Conservation (phyloP, 2,797 vertebrate genomes). For the Vipera ursinii region DNA sequence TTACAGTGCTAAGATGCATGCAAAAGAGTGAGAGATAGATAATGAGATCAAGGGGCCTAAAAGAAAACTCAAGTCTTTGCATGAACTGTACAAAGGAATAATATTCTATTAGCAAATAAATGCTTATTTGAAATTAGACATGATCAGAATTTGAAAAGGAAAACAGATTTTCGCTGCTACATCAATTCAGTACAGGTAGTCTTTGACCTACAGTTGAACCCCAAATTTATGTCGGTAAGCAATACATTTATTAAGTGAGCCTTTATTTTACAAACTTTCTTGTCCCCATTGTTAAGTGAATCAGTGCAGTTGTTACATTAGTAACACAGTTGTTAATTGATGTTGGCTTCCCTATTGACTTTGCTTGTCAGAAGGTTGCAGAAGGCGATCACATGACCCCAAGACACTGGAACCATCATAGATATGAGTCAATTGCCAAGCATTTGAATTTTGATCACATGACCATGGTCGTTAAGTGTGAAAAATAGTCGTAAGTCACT, state of each 20-base stretch:
- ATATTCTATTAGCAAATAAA: background rate
- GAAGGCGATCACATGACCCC: background rate
- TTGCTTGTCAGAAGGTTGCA: background rate
- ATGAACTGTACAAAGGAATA: background rate
- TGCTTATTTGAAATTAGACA: background rate
- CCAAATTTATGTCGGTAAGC: background rate
- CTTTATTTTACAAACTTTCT: background rate
- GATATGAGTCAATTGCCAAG: background rate
- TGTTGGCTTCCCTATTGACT: background rate
- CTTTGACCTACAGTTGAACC: background rate
- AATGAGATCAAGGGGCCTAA: background rate
- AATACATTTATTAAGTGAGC: background rate
- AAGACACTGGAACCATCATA: background rate
- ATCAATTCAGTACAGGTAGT: background rate
- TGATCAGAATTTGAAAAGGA: background rate
- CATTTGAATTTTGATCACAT: background rate
- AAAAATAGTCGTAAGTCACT: background rate
- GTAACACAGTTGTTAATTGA: background rate
- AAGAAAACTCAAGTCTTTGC: background rate
- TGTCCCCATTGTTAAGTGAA: background rate
- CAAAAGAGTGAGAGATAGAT: background rate
- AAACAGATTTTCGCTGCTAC: background rate
- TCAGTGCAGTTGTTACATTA: background rate
- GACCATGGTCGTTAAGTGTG: background rate
- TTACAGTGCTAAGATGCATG: background rate